Percentiles rank a stretch among this genome's conserved stretches.
phyloP scores from a whole-genome alignment of 2,888 invertebrate genomes.

The Cepaea hortensis region DNA sequence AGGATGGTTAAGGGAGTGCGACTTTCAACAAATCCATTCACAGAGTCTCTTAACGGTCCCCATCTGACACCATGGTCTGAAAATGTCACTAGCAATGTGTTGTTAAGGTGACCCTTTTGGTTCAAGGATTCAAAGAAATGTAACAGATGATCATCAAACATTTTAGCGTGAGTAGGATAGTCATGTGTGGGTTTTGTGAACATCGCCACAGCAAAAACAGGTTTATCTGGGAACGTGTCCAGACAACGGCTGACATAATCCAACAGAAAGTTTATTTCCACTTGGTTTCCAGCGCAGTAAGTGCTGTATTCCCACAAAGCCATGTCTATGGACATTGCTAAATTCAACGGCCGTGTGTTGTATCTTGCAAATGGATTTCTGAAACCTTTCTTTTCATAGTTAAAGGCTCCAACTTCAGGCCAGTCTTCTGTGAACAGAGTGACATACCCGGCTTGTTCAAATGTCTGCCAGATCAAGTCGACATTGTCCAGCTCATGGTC shows the following conservation, averaged over 20 bases:
- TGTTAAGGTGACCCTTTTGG: slow-evolving; percentile 61
- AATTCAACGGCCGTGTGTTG: slow-evolving; percentile 85
- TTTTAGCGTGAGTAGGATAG: slow-evolving; percentile 85
- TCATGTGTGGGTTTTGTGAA: slow-evolving; percentile 89
- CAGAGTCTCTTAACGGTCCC: slow-evolving; percentile 88
- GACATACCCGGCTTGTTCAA: slow-evolving; percentile 83
- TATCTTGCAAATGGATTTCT: slow-evolving; percentile 88
- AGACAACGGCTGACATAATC: slow-evolving; percentile 81
- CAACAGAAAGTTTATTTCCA: slow-evolving; percentile 84
- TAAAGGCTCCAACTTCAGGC: slow-evolving; percentile 86
- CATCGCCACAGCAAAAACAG: slow-evolving; percentile 91
- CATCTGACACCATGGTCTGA: slow-evolving; percentile 94
- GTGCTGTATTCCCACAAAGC: slow-evolving; percentile 61
- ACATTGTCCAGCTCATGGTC: slow-evolving; percentile 74
- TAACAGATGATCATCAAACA: slow-evolving; percentile 83
- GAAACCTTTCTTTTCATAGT: slow-evolving; percentile 86
- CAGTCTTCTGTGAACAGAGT: slow-evolving; percentile 91
- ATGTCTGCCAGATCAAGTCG: slow-evolving; percentile 90
- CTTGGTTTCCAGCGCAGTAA: slow-evolving; percentile 83
- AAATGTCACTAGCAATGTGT: slow-evolving; percentile 76
- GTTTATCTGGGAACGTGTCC: slow-evolving; percentile 79
- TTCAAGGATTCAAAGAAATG: slow-evolving; percentile 79
- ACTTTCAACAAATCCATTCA: slow-evolving; percentile 87
- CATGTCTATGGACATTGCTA: slow-evolving; percentile 77
- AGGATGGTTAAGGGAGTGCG: slow-evolving; percentile 88